Base-by-base conservation (phyloP, 1,140 invertebrate genomes). In the Euwallacea similis region DNA sequence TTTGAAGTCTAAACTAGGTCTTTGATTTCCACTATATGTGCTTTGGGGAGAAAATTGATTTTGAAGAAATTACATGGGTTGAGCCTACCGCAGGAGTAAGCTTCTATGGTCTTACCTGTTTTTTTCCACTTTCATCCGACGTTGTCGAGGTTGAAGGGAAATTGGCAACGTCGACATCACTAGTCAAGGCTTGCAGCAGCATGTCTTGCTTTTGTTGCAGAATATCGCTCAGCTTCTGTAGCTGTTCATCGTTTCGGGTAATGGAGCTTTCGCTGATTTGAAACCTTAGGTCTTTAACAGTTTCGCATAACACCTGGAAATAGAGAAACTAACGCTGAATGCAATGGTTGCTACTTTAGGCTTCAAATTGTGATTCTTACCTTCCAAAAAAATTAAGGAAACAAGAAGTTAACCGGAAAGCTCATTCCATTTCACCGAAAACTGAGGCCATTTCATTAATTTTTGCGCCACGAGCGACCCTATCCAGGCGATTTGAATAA, bases 201-300 rank as follows among this genome's bases (percentile, higher is more conserved):
- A 88, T 84, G 74, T 91, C 89, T 54, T 95, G 84, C 80, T 95
- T 95, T 71, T 93, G 87, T 63, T 91, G 89, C 61, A 95, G 82
- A 53, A 90, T 83, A 69, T 88, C 86, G 80, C 92, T 95, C 81
- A 92, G 91, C 55, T 87, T 81, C 53, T 84, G 80, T 47, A 93
- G 78, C 75, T 87, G 84, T 71, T 88, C 85, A 74, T 91, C 88
- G 11, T 85, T 86, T 73, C 85, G 83, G n/a, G 82, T 85, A 43
- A 85, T 64, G 69, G 84, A 85, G 67, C 85, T 84, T 73, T 88
- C 86, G 55, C 83, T 82, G 61, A 89, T 84, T 74, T 87, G 88
- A 2, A 85, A 76, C 11, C 90, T 87, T 79, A 95, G 89, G 69
- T 93, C 90, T 79, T 93, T 91, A 0, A 95, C 87, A 2, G 91